Base-by-base conservation (phyloP, 2,797 vertebrate genomes). In the Pseudochaenichthys georgianus region DNA sequence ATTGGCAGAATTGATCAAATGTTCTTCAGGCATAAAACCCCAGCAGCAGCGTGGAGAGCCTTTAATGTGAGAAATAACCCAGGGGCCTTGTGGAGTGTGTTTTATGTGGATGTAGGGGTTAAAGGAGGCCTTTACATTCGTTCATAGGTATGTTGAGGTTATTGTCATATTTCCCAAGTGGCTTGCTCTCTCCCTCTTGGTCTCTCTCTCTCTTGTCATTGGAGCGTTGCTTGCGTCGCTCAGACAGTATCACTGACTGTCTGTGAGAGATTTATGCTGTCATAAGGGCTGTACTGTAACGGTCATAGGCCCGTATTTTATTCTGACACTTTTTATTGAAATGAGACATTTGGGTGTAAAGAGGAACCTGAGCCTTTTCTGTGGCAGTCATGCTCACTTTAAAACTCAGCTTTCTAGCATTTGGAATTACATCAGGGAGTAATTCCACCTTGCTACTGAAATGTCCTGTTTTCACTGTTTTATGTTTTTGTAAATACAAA, bases 91-190 rank as follows among this genome's bases (percentile, higher is more conserved):
- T 77, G 82, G 48, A 70, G 84, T 77, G 80, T 90, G 87, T 93
- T 95, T 94, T 93, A 93, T 93, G 91, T 88, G 89, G 91, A 87
- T 88, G 85, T 77, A 89, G 90, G 91, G 93, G 94, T 94, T 93
- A 94, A 93, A 92, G 84, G 89, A 86, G 78, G 83, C 83, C 77
- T 90, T 86, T 85, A 82, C 53, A 83, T 84, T 89, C 89, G 83
- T 91, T 93, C 86, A 80, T 84, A 85, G 82, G 90, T 91, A 93
- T 90, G 86, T 92, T 84, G 86, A 79, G 79, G 89, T 85, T 93
- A 94, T 90, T 93, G 92, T 93, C 94, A 95, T 83, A 96, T 96
- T 96, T 96, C 96, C 95, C 96, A 2, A 2, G 95, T 94, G 95
- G 83, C 89, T 53, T 89, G 70, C 81, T 88, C 54, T 17, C 58